Conservation (phyloP, 2,888 invertebrate species). For the Encarsia formosa region DNA sequence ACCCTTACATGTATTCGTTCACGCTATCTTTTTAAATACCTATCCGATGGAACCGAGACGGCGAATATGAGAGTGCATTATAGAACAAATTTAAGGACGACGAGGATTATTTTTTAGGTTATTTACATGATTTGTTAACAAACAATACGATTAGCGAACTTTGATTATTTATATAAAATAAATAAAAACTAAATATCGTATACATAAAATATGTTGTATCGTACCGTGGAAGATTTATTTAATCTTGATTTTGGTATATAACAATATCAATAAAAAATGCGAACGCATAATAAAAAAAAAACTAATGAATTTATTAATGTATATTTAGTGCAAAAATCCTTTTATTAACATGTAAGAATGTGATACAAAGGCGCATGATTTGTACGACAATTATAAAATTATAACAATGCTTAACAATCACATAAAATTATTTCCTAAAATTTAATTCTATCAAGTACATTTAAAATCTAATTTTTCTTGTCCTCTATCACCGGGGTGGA, state of each 20-base stretch:
- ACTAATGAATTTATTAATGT: constrained; percentile 6
- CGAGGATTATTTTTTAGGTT: constrained; percentile 22
- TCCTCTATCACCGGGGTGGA: constrained; percentile 38
- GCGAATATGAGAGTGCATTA: constrained; percentile 24
- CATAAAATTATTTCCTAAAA: constrained; percentile 12
- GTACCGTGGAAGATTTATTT: constrained; percentile 43
- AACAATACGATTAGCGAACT: constrained; percentile 30
- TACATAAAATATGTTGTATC: constrained; percentile 39
- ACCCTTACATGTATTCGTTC: constrained; percentile 34
- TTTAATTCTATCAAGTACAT: constrained; percentile 4
- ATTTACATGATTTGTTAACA: constrained; percentile 39
- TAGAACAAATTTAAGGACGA: constrained; percentile 11
- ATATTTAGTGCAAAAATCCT: constrained; percentile 27
- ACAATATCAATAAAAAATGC: constrained; percentile 42
- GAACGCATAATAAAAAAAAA: constrained; percentile 35
- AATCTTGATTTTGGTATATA: constrained; percentile 43
- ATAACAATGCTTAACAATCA: constrained; percentile 19
- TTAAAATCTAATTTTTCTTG: constrained; percentile 31
- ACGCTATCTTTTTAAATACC: constrained; percentile 30
- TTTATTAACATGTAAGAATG: constrained; percentile 17
- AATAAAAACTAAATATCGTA: constrained; percentile 34
- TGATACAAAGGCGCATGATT: constrained; percentile 14
- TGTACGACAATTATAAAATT: constrained; percentile 8
- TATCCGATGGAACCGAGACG: constrained; percentile 16
- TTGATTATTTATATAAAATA: constrained; percentile 27